Evolutionary conservation across 2,797 vertebrate genomes (phyloP), one percentile per base, ranked within the genome.

Genomic region (Pteropus rufus): DNA sequence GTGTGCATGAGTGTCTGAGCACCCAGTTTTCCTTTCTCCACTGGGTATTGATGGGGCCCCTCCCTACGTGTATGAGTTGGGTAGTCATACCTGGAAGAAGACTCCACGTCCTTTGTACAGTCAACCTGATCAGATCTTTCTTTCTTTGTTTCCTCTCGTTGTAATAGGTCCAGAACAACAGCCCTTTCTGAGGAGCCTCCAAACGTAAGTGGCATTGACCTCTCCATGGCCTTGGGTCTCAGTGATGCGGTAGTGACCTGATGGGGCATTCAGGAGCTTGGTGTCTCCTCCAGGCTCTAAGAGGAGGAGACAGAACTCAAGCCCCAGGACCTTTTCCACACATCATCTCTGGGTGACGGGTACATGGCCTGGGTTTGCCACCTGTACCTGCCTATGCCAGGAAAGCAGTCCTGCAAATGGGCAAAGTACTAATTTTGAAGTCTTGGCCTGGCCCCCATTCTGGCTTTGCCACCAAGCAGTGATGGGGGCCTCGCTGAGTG

Each of bases 171-270:
- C 98, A 98, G 95, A 98, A 87, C 94, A 91, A 91, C 98, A 97
- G 97, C 93, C 94, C 86, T 85, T 97, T 97, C 98, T 97, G 95
- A 97, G 98, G 97, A 98, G 94, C 98, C 93, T 97, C 97, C 97
- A 97, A 98, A 97, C 85, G 98, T 98, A 98, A 99, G 98, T 99
- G 98, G 95, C 94, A 79, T 52, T 96, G 69, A 26, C 46, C 72
- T 69, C 36, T 21, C 44, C 1, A 0, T 1, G 9, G 46, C 9
- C 1, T 14, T 0, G 3, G 14, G 31, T 36, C 39, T 76, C 3
- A 0, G 31, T 0, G 0, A 2, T 34, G 83, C 3, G 2, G 31
- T 31, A 1, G n/a, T 10, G 39, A 39, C 52, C 64, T 0, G 0
- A 4, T n/a, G 12, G 10, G 54, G 56, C 0, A 0, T 12, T 3